A percentile compares a stretch with the other conserved stretches of the same genome.
Conservation (phyloP, 1,140 invertebrate genomes). For the Bombus fervidus region DNA sequence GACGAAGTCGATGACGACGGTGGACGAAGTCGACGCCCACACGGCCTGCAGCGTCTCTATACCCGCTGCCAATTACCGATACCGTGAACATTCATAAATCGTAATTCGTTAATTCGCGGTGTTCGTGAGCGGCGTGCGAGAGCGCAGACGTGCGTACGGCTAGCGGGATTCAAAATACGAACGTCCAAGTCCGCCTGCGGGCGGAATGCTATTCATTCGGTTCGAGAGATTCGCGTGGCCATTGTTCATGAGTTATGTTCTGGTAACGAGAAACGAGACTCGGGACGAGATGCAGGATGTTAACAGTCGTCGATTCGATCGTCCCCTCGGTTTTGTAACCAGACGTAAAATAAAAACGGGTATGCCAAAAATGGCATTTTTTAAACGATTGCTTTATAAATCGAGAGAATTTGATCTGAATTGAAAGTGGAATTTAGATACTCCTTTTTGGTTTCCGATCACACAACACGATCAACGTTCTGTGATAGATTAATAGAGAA, state of each 20-base stretch:
- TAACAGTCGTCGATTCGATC: slow-evolving; percentile 61
- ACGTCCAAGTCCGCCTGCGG: slow-evolving; percentile 57
- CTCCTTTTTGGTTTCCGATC: neutral
- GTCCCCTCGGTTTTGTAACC: neutral
- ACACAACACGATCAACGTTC: neutral
- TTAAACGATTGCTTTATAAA: neutral
- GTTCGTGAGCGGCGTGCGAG: slow-evolving; percentile 36
- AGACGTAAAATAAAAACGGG: neutral
- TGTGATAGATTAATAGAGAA: slow-evolving; percentile 52
- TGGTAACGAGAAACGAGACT: slow-evolving; percentile 65
- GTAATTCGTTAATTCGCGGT: slow-evolving; percentile 68
- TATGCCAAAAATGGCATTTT: neutral
- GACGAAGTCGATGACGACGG: neutral
- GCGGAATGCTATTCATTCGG: slow-evolving; percentile 64
- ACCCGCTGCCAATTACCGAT: slow-evolving; percentile 68
- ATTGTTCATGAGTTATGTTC: slow-evolving; percentile 70
- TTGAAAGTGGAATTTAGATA: too few relatives aligned
- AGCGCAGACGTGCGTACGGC: slow-evolving; percentile 18
- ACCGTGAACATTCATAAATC: slow-evolving; percentile 65
- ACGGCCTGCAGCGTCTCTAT: slow-evolving; percentile 48
- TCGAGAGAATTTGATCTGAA: too few relatives aligned
- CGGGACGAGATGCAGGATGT: slow-evolving; percentile 33
- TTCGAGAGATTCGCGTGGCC: slow-evolving; percentile 54
- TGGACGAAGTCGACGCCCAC: slow-evolving; percentile 27
- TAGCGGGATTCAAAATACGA: slow-evolving; percentile 64